Percentiles rank a stretch among this genome's conserved stretches.
Conservation (phyloP, 2,113 vertebrate species). For the Leucopsar rothschildi region DNA sequence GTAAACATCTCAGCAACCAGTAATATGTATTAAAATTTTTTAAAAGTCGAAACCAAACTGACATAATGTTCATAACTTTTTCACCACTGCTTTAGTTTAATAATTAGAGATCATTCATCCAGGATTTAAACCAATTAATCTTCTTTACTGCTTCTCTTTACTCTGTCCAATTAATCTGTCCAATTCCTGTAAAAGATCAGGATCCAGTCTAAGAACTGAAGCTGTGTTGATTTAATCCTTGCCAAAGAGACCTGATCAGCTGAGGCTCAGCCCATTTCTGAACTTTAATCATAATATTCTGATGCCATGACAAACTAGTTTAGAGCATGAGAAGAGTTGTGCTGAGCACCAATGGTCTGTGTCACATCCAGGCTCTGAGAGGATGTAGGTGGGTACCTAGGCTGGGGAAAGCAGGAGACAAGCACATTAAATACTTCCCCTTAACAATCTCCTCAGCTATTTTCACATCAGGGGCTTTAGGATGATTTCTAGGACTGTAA, state of each 20-base stretch:
- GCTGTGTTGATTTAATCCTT: background rate
- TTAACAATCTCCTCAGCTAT: background rate
- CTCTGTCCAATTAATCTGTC: background rate
- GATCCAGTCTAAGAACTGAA: background rate
- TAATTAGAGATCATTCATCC: background rate
- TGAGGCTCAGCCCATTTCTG: background rate
- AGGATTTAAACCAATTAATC: background rate
- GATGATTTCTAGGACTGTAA: background rate
- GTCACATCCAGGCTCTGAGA: background rate
- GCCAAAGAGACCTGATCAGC: background rate
- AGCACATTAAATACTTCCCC: background rate
- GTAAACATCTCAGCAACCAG: accelerated
- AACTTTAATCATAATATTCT: background rate
- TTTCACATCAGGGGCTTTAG: background rate
- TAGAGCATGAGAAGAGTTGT: background rate
- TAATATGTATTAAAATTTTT: background rate
- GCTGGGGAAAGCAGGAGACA: background rate
- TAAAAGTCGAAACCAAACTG: background rate
- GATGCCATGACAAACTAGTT: background rate
- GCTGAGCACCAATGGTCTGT: background rate
- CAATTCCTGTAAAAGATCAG: background rate
- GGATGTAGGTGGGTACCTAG: background rate
- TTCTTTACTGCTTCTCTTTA: background rate
- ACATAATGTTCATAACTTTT: background rate
- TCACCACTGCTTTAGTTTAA: background rate